Base-by-base conservation (phyloP, 1,140 invertebrate species). In the Drosophila bocki region DNA sequence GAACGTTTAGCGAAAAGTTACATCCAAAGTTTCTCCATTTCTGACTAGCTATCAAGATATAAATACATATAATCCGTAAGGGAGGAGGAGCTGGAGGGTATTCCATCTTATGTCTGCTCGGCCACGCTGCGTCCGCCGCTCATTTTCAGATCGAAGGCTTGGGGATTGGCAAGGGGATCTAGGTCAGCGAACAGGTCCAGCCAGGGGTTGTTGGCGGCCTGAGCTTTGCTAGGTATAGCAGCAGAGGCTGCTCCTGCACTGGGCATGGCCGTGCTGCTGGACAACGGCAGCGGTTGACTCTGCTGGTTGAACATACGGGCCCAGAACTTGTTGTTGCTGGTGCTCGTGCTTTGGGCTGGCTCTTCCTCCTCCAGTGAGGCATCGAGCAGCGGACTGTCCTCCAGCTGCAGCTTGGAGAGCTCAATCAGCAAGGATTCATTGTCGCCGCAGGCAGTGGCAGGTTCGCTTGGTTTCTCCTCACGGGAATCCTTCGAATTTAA, bases 141-240 rank as follows among this genome's bases (percentile, higher is more conserved):
- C n/a, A 92, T n/a, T 61, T 92, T 92, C 11, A 92, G 48, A 70
- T 92, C 91, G 22, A 92, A 92, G 29, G 91, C 91, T 65, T 95
- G 94, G 29, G 94, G 94, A 94, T 98, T 98, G 15, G 97, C 95
- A 7, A 99, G 93, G 8, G 98, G 98, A 94, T 99, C 98, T 39
- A 99, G 92, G 93, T 99, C 98, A 41, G 98, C 97, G 94, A 99
- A 99, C 32, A 99, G 93, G 92, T 97, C 97, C 78, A 98, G 95
- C 98, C 98, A 99, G 13, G 95, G 75, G 68, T 91, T 93, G 42
- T 85, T 81, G 61, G 61, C 44, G 41, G 70, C 15, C 26, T 82
- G 79, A 6, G 58, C 41, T 39, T 76, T 71, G 51, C 44, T 37
- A 11, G 39, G 53, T 11, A 26, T 32, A 29, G 45, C 19, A 37